These are phyloP conservation scores for Noctua pronuba DNA, from an alignment of 2,888 invertebrate genomes.

Conservation along the genomic window DNA sequence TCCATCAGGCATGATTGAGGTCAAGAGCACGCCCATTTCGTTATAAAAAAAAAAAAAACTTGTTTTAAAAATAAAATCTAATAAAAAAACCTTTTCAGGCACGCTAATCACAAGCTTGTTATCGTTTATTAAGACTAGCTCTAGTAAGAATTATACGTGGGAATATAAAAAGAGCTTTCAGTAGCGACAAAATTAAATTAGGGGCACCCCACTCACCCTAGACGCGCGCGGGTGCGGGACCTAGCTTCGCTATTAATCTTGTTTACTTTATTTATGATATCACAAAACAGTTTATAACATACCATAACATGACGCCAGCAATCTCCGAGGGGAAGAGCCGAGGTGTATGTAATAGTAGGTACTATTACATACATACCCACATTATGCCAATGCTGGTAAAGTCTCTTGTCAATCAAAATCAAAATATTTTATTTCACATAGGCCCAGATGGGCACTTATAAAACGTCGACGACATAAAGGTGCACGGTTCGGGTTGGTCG, in stretches of 20 bases:
- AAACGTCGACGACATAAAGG: too few relatives aligned
- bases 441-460: too few relatives aligned
- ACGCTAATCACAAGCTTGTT: neutral
- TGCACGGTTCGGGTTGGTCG: too few relatives aligned
- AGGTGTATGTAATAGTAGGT: too few relatives aligned
- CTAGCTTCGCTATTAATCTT: neutral
- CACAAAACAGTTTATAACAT: neutral
- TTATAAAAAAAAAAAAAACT: neutral
- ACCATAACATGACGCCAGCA: neutral
- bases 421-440: too few relatives aligned
- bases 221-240: neutral
- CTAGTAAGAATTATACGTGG: neutral
- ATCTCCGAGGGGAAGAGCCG: neutral
- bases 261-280: neutral
- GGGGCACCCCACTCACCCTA: neutral
- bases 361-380: too few relatives aligned
- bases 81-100: neutral
- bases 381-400: too few relatives aligned
- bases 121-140: neutral
- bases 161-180: neutral
- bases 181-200: conserved; percentile 2
- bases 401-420: too few relatives aligned
- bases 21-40: too few relatives aligned
- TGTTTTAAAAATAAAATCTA: neutral
- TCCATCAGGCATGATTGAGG: too few relatives aligned